These are phyloP conservation scores for Pyxicephalus adspersus DNA, from an alignment of 2,113 vertebrate species.

Conservation along the genomic window DNA sequence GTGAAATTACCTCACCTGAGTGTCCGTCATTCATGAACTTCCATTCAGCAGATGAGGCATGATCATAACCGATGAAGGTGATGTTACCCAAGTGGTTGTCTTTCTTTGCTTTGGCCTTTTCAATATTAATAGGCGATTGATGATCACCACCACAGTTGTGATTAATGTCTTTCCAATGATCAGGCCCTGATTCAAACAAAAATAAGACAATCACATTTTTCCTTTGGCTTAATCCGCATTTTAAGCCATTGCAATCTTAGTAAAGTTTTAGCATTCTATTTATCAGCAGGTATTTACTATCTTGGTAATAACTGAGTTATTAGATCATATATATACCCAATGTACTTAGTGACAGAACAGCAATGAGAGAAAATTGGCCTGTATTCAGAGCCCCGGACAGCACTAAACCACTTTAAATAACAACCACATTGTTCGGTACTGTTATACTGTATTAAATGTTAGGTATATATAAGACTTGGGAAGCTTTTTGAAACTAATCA, in stretches of 20 bases:
- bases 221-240: neutral
- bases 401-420: no score
- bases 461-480: no score
- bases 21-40: slow-evolving; percentile 79
- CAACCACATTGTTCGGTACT: no score
- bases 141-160: slow-evolving; percentile 57
- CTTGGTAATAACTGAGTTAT: no score
- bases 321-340: no score
- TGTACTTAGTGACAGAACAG: no score
- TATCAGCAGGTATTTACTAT: no score
- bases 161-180: slow-evolving; percentile 69
- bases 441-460: no score
- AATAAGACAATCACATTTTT: neutral
- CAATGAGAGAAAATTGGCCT: no score
- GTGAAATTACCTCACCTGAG: slow-evolving; percentile 67
- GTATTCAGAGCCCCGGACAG: no score
- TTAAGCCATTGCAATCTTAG: neutral
- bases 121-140: slow-evolving; percentile 83
- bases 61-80: slow-evolving; percentile 77
- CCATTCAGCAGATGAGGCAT: slow-evolving; percentile 73
- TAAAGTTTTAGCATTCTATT: no score
- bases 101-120: slow-evolving; percentile 63
- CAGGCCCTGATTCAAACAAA: slow-evolving; percentile 61
- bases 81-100: slow-evolving; percentile 69
- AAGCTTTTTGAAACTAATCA: no score